These are phyloP conservation scores for Rhagoletis pomonella DNA, from an alignment of 1,140 invertebrate species.

Conservation along the genomic window DNA sequence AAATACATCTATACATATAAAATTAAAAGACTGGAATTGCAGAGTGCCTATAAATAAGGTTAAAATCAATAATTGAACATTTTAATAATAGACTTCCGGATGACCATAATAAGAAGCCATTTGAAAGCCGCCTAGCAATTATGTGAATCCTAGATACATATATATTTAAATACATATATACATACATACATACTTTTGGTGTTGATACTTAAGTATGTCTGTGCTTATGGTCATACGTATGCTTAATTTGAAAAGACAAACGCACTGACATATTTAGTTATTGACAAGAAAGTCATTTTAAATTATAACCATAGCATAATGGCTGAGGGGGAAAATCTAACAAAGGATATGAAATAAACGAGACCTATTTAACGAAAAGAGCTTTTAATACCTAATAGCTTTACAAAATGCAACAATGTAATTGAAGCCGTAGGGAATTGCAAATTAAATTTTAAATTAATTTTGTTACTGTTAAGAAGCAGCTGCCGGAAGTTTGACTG, in stretches of 20 bases:
- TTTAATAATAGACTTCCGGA: background rate
- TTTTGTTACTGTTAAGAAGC: background rate
- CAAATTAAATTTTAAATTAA: conserved; percentile 22
- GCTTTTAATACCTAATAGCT: conserved; percentile 37
- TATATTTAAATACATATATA: no score
- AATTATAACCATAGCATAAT: background rate
- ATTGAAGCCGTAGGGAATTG: conserved; percentile 8
- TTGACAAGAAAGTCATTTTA: background rate
- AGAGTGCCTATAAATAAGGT: background rate
- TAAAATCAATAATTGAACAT: background rate
- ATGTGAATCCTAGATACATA: background rate
- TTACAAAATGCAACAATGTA: background rate
- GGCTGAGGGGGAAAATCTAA: background rate
- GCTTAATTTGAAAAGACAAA: background rate
- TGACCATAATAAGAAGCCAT: conserved; percentile 28
- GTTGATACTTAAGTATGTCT: no score
- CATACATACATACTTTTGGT: no score
- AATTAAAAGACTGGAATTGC: no score
- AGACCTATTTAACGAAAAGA: background rate
- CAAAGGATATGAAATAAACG: background rate
- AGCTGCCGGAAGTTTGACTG: no score
- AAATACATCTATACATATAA: background rate
- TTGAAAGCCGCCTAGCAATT: background rate
- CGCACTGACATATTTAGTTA: background rate
- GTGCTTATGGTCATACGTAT: no score